Evolutionary conservation across 2,888 invertebrate genomes (phyloP).

Genomic region (Phyllotreta cruciferae): DNA sequence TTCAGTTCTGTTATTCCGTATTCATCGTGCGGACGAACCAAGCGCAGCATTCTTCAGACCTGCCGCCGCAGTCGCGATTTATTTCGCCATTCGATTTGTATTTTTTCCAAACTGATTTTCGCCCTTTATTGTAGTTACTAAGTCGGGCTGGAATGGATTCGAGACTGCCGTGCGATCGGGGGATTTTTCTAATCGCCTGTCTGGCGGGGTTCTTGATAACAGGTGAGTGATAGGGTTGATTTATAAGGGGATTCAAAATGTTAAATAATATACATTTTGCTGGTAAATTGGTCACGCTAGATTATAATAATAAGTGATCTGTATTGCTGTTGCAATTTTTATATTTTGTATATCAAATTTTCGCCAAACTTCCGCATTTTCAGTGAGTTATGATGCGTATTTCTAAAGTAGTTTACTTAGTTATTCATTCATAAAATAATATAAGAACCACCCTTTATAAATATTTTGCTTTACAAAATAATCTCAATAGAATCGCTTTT

Average conservation of each 20-base stretch:
- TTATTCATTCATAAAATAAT: too few species aligned
- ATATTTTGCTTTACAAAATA: too few species aligned
- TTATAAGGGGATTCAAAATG: too few species aligned
- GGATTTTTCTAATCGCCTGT: constrained; percentile 29
- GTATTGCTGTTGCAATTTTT: neutral
- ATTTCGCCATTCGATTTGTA: constrained; percentile 12
- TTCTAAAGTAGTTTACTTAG: too few species aligned
- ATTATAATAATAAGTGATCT: too few species aligned
- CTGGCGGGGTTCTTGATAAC: constrained; percentile 21
- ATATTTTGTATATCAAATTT: constrained; percentile 1
- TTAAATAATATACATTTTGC: too few species aligned
- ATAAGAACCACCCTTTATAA: too few species aligned
- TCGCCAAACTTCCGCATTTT: too few species aligned
- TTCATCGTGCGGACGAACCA: constrained; percentile 25
- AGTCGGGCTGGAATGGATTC: constrained; percentile 34
- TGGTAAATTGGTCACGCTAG: too few species aligned
- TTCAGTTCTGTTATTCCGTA: constrained; percentile 30
- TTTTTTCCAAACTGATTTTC: constrained; percentile 5
- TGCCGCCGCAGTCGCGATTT: constrained; percentile 33
- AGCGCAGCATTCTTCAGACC: constrained; percentile 22
- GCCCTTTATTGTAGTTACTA: constrained; percentile 25
- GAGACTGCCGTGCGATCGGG: constrained; percentile 31
- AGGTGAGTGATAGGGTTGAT: constrained; percentile 21
- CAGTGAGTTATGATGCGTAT: too few species aligned
- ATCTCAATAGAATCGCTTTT: too few species aligned